Evolutionary conservation across 1,140 invertebrate genomes (phyloP), one percentile per base, ranked within the genome.

Genomic region (Reticulitermes speratus): DNA sequence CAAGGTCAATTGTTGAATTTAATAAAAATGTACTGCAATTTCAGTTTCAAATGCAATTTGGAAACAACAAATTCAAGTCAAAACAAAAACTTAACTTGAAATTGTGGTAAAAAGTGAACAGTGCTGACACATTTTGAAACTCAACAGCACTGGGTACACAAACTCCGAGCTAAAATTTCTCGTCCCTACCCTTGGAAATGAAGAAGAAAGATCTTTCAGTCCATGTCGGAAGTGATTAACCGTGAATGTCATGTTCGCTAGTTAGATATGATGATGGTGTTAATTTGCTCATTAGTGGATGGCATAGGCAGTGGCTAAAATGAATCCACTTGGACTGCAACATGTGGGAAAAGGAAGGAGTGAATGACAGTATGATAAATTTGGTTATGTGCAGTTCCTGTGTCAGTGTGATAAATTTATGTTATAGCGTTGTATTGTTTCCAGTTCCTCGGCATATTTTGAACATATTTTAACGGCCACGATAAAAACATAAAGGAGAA

Each of bases 371-470:
- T 19, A 55, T 75, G n/a, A 75, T 30, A 16, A 75, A 30, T 75
- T 30, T 30, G 30, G n/a, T 75, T 75, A 75, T 16, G n/a, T 30
- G 65, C 25, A 75, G 65, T 75, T 75, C 65, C 65, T 75, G 65
- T 75, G 16, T 75, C 3, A 75, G n/a, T 75, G 65, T 75, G 65
- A 75, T 75, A 75, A 8, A 75, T 75, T 2, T 75, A 16, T 55
- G 5, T 75, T 75, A 3, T 75, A 75, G 25, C n/a, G 30, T 75
- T 30, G n/a, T 25, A 75, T 75, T 25, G 1, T 30, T 30, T 75
- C n/a, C n/a, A 75, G 65, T 75, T 75, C 65, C 65, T 75, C n/a
- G 3, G 65, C 65, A 75, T 75, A 75, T 75, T 75, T 75, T 75
- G n/a, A 30, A 75, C n/a, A 25, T 75, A 75, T 30, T 30, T n/a